Percentiles rank a stretch among this genome's conserved stretches.
These are phyloP conservation scores for Acridotheres tristis DNA, from an alignment of 2,797 vertebrate species.

Conservation along the genomic window DNA sequence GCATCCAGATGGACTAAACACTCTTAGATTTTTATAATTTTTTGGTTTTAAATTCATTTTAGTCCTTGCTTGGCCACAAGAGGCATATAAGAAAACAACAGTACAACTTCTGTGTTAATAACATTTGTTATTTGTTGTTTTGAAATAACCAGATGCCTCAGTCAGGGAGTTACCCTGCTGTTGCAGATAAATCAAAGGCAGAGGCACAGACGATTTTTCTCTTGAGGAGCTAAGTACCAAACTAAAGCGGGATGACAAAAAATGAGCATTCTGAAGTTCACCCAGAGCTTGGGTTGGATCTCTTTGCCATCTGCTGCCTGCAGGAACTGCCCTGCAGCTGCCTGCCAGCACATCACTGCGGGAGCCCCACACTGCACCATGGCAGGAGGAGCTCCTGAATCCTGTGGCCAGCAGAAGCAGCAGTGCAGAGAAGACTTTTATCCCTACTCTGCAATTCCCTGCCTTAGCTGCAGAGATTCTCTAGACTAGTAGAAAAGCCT, in stretches of 20 bases:
- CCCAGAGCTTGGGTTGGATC: neutral
- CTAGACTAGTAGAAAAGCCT: neutral
- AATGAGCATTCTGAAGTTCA: neutral
- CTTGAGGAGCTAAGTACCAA: neutral
- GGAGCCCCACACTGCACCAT: accelerated
- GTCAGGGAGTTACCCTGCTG: neutral
- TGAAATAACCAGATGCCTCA: neutral
- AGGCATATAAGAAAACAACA: neutral
- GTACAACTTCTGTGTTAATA: neutral
- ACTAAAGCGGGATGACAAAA: neutral
- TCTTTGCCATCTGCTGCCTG: neutral
- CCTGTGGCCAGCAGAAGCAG: neutral
- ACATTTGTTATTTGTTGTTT: neutral
- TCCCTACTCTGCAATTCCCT: neutral
- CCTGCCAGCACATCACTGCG: neutral
- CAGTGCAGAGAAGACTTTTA: accelerated
- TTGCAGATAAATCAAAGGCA: neutral
- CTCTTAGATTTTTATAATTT: neutral
- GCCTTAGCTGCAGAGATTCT: neutral
- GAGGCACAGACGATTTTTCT: neutral
- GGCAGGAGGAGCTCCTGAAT: neutral
- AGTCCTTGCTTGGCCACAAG: neutral
- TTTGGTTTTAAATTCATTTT: neutral
- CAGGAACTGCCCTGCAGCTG: neutral
- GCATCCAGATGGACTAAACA: neutral